Base-by-base conservation (phyloP, 2,888 invertebrate species). In the Galeruca laticollis region DNA sequence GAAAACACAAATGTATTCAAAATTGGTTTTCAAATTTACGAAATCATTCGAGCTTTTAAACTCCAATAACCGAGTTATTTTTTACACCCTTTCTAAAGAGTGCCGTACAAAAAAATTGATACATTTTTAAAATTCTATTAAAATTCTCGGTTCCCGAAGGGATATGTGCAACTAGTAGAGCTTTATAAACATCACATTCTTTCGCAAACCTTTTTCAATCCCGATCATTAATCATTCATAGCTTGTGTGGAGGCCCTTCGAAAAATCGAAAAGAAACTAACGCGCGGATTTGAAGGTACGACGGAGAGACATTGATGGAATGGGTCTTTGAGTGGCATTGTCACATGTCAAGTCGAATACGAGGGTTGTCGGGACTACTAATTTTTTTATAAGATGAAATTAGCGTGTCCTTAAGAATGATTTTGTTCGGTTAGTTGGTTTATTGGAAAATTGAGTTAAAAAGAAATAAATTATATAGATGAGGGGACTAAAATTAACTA, bases 271-370 rank as follows among this genome's bases (percentile, higher is more conserved):
- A 35, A 57, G 65, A 65, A 56, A 65, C 65, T 56, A 43, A 65
- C 65, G 47, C 47, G 43, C 57, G 57, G 65, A 65, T 65, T 65
- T 57, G 57, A 57, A 57, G 65, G 65, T 65, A 63, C 63, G 40
- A 63, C 26, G 63, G n/a, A 63, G 43, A 35, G 66, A 66, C 66
- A 60, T 66, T 69, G 69, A 69, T 69, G 60, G 65, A 63, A 52
- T 40, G 65, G 54, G 43, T 60, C 69, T 65, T 60, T 69, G 60
- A 60, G 65, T 59, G 54, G 64, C 60, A 57, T 64, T 69, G 69
- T 69, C 69, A 69, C 56, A 69, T 69, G 69, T 69, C 69, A 69
- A 65, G 51, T 37, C 47, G 33, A 31, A 26, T 65, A 57, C 65
- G 57, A 65, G 57, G 65, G 65, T 57, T 43, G 57, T 21, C 1